Evolutionary conservation across 2,113 vertebrate species (phyloP), one percentile per base, ranked within the genome.

Genomic region (Actinemys pallida): DNA sequence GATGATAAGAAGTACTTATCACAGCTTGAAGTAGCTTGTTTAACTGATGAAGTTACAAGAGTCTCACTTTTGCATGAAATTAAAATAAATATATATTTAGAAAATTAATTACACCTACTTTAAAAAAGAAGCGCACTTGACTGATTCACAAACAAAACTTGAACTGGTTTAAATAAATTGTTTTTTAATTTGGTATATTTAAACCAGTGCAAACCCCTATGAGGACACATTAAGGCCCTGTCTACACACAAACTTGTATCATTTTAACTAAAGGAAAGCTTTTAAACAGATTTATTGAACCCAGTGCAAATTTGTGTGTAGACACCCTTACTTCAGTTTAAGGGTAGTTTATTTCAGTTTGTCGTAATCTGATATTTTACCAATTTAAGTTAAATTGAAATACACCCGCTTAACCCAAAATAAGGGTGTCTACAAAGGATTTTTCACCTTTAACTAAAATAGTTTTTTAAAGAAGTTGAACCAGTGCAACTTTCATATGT

Each of bases 101-200:
- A 94, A 96, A 95, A 96, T 91, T 95, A 97, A 97, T 96, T 96
- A 95, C 90, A 95, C 93, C 76, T 87, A 96, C 96, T 96, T 96
- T 0, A 94, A 95, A 96, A 95, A 91, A 92, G 62, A n/a, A n/a
- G 94, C 94, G 95, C 65, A 82, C 94, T 45, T 42, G 10, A 20
- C 11, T 83, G 84, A 87, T 94, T 31, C 84, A 95, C 11, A 79
- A 93, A 93, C 50, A 89, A 94, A 59, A 75, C 57, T 76, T 82
- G 89, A 35, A 79, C 86, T 90, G 53, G 11, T 87, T 95, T 93
- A 96, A 87, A 85, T 65, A 59, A 95, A 96, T 93, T 96, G 92
- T 29, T 87, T 76, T 96, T 95, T 95, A 92, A 90, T 96, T 96
- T 54, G 90, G 35, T 91, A 92, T 94, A 88, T 95, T 94, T 83